These are phyloP conservation scores for Peucedramus taeniatus DNA, from an alignment of 2,113 vertebrate species.

Conservation along the genomic window DNA sequence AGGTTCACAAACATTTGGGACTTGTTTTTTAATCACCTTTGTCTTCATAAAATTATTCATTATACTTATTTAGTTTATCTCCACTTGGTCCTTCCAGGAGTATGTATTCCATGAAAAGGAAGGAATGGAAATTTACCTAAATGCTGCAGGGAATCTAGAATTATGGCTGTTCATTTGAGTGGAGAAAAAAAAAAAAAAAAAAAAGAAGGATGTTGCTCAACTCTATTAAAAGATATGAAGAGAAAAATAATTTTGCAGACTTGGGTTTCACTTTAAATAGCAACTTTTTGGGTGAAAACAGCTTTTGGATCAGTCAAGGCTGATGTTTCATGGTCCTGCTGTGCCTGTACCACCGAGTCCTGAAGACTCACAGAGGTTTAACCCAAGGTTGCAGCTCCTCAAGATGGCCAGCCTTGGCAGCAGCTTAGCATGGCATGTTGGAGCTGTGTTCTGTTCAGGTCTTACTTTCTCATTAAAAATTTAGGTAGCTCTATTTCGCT, in stretches of 20 bases:
- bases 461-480: conserved; percentile 31
- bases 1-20: neutral
- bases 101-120: neutral
- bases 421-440: neutral
- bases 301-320: neutral
- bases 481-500: conserved; percentile 6
- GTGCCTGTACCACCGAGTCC: neutral
- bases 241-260: neutral
- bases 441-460: neutral
- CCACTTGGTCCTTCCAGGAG: neutral
- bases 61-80: neutral
- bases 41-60: neutral
- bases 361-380: neutral
- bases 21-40: neutral
- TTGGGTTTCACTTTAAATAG: neutral
- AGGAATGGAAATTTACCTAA: neutral
- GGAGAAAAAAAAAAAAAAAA: neutral
- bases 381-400: neutral
- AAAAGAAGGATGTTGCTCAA: neutral
- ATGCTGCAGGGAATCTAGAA: neutral
- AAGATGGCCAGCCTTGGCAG: neutral
- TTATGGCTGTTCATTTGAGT: neutral
- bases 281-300: neutral
- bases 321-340: no score
- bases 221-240: neutral